Evolutionary conservation across 1,140 invertebrate species (phyloP).

Genomic region (Anadara kagoshimensis): DNA sequence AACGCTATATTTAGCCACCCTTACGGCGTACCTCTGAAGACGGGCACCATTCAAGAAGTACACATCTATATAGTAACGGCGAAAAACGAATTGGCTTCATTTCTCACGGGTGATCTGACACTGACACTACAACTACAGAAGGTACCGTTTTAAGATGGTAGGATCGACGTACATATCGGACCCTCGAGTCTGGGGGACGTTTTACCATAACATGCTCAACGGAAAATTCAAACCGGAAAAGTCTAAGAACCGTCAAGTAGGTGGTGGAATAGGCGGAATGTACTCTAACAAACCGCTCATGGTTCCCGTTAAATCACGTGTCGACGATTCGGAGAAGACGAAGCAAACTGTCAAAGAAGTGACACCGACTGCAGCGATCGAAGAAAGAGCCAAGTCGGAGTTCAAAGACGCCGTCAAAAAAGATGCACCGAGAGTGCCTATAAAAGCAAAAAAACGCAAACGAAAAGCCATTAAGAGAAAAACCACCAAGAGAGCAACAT

Average conservation of each 20-base stretch:
- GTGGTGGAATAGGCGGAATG: background rate
- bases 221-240: background rate
- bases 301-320: conserved; percentile 7
- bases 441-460: conserved; percentile 30
- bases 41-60: conserved; percentile 15
- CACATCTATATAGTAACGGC: conserved; percentile 30
- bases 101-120: conserved; percentile 17
- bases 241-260: background rate
- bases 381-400: conserved; percentile 25
- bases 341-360: background rate
- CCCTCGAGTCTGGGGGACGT: conserved; percentile 2
- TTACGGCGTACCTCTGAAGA: conserved; percentile 31
- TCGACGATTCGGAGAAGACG: background rate
- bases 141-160: conserved; percentile 23
- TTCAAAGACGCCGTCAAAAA: conserved; percentile 14
- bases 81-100: conserved; percentile 7
- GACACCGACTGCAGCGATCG: conserved; percentile 27
- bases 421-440: conserved; percentile 18
- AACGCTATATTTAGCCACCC: background rate
- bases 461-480: conserved; percentile 4
- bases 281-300: background rate
- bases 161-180: conserved; percentile 6
- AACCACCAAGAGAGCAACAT: conserved; percentile 18
- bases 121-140: conserved; percentile 30
- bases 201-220: conserved; percentile 15